Conservation (phyloP, 2,113 vertebrate genomes). For the Hystrix brachyura region DNA sequence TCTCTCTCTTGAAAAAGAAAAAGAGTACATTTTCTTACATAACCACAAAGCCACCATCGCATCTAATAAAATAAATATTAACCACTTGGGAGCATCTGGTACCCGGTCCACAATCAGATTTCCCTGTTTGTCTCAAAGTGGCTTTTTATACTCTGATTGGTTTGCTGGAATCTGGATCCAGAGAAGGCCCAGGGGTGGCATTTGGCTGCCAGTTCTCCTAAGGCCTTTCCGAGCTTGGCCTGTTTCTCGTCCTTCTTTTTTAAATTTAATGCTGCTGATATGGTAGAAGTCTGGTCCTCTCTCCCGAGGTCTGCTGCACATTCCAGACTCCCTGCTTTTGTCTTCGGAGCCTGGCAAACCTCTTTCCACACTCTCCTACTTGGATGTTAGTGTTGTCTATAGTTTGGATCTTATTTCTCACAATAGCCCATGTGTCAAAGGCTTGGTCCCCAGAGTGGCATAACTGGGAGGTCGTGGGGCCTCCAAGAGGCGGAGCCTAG, state of each 20-base stretch:
- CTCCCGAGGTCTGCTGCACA: fast-evolving
- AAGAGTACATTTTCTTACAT: background rate
- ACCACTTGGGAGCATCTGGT: background rate
- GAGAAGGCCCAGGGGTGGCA: background rate
- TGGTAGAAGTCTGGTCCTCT: too few relatives aligned
- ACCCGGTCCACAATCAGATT: background rate
- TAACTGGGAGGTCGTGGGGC: background rate
- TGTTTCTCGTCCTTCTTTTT: background rate
- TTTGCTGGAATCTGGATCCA: background rate
- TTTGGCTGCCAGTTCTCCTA: background rate
- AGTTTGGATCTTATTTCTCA: background rate
- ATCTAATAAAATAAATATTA: background rate
- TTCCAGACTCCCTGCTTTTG: too few relatives aligned
- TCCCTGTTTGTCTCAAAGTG: background rate
- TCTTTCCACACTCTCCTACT: too few relatives aligned
- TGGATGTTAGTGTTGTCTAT: background rate
- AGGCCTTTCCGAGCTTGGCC: background rate
- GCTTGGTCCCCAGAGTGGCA: background rate
- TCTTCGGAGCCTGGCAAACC: fast-evolving
- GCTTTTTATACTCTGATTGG: background rate
- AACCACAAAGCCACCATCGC: background rate
- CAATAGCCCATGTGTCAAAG: background rate
- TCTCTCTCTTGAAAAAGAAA: background rate
- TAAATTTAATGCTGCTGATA: background rate
- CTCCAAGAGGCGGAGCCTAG: background rate